These are phyloP conservation scores for Valencia hispanica DNA, from an alignment of 2,797 vertebrate genomes.

Conservation along the genomic window DNA sequence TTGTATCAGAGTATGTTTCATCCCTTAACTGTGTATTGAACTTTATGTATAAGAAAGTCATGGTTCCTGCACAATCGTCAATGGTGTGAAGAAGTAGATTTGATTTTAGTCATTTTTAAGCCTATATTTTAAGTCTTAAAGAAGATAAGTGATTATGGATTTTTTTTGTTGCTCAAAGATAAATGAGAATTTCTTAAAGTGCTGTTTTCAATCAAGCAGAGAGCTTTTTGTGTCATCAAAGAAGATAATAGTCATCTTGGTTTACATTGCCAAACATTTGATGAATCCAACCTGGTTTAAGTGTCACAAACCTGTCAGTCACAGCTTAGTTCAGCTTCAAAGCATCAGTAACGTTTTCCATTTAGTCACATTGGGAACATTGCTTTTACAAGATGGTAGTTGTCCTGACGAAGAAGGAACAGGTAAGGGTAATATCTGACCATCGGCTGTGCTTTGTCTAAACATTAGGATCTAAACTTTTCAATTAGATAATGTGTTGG, in stretches of 20 bases:
- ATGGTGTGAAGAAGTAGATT: neutral
- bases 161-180: neutral
- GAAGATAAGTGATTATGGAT: neutral
- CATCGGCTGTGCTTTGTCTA: too few relatives aligned
- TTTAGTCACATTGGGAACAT: neutral
- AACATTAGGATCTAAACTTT: too few relatives aligned
- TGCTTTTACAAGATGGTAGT: too few relatives aligned
- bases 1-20: neutral
- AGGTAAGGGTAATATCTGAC: too few relatives aligned
- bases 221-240: neutral
- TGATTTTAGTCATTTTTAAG: neutral
- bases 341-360: neutral
- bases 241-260: neutral
- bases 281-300: neutral
- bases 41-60: neutral
- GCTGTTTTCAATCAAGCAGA: neutral
- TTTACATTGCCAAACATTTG: neutral
- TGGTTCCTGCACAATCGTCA: neutral
- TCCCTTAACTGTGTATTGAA: neutral
- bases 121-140: neutral
- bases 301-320: neutral
- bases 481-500: too few relatives aligned
- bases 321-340: neutral
- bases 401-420: too few relatives aligned
- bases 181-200: neutral